These are phyloP conservation scores for Meleagris gallopavo DNA, from an alignment of 2,113 vertebrate species.

Conservation along the genomic window DNA sequence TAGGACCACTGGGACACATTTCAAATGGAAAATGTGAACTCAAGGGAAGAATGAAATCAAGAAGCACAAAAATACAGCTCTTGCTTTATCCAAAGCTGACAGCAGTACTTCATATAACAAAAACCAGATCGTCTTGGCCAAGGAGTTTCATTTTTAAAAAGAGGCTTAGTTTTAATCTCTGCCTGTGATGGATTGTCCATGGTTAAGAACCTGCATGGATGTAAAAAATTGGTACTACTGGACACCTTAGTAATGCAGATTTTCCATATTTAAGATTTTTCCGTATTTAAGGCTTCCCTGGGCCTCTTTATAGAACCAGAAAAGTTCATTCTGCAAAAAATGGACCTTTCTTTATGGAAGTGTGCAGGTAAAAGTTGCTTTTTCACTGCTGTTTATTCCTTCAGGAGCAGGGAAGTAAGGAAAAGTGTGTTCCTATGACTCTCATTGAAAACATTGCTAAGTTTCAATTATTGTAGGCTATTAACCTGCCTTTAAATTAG, in stretches of 20 bases:
- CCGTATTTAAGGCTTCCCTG: neutral
- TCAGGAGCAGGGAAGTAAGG: neutral
- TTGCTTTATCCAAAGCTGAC: constrained; percentile 1
- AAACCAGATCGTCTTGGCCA: neutral
- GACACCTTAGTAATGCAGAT: neutral
- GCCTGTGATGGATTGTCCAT: neutral
- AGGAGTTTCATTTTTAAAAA: neutral
- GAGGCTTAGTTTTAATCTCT: constrained; percentile 16
- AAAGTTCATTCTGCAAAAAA: neutral
- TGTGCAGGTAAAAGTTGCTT: neutral
- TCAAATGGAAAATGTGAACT: constrained; percentile 35
- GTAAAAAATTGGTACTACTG: neutral
- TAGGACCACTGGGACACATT: neutral
- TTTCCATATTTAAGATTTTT: neutral
- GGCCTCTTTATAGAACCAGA: neutral
- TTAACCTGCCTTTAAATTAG: neutral
- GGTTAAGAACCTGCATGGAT: neutral
- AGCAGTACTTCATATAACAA: constrained; percentile 24
- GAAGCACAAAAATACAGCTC: neutral
- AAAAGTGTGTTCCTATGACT: neutral
- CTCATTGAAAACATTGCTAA: neutral
- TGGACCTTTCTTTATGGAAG: neutral
- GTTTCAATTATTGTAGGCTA: neutral
- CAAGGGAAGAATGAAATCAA: constrained; percentile 7
- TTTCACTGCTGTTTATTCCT: neutral